These are phyloP conservation scores for Semicossyphus pulcher DNA, from an alignment of 2,113 vertebrate genomes.

Conservation along the genomic window DNA sequence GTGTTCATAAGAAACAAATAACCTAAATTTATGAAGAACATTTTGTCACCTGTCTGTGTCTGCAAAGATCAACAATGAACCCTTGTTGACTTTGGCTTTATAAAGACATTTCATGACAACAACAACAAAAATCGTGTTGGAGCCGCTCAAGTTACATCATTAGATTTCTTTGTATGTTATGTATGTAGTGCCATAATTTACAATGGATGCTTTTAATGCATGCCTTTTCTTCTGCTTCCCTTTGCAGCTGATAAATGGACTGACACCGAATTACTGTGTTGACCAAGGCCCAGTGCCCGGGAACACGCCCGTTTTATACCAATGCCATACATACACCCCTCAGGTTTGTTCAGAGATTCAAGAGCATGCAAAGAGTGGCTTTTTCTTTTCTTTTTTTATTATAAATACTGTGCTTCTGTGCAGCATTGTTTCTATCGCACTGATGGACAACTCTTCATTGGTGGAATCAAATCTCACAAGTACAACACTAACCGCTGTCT, in stretches of 20 bases:
- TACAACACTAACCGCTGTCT: slow-evolving; percentile 71
- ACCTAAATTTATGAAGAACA: too few species aligned
- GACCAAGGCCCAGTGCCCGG: slow-evolving; percentile 76
- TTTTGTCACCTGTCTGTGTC: too few species aligned
- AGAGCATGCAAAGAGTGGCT: background rate
- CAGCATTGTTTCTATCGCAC: slow-evolving; percentile 63
- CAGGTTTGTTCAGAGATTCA: slow-evolving; percentile 64
- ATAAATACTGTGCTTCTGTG: background rate
- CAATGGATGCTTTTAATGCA: background rate
- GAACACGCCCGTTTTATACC: slow-evolving; percentile 68
- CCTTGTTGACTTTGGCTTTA: too few species aligned
- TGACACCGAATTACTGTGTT: slow-evolving; percentile 59
- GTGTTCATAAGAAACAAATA: too few species aligned
- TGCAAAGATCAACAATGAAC: too few species aligned
- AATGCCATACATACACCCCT: slow-evolving; percentile 52
- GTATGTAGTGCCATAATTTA: too few species aligned
- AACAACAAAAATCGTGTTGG: too few species aligned
- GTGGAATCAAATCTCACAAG: slow-evolving; percentile 63
- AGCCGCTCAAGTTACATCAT: too few species aligned
- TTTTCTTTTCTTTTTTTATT: background rate
- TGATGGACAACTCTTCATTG: slow-evolving; percentile 66
- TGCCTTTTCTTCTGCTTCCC: background rate
- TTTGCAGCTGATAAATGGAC: slow-evolving; percentile 64
- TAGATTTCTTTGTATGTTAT: too few species aligned
- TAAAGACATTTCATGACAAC: too few species aligned